Conservation (phyloP, 2,888 invertebrate genomes). For the Chesias legatella region DNA sequence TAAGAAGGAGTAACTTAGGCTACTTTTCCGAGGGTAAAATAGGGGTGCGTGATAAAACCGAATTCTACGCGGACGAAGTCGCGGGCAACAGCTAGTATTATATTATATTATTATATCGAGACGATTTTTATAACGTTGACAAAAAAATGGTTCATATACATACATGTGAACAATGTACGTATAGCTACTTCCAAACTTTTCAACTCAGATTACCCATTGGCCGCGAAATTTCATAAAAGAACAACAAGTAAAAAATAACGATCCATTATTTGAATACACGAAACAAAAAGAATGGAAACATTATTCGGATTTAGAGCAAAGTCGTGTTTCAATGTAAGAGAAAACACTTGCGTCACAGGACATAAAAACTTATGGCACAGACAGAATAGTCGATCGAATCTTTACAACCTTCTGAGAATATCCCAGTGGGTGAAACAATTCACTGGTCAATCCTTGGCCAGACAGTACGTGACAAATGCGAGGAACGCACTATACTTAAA, state of each 20-base stretch:
- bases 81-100: no score
- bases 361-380: conserved; percentile 47
- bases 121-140: no score
- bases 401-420: conserved; percentile 30
- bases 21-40: no score
- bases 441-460: conserved; percentile 31
- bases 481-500: no score
- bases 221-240: conserved; percentile 22
- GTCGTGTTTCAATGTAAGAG: conserved; percentile 38
- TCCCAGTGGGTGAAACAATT: conserved; percentile 54
- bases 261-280: conserved; percentile 28
- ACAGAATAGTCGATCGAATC: conserved; percentile 19
- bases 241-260: conserved; percentile 19
- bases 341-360: conserved; percentile 46
- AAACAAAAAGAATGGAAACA: conserved; percentile 33
- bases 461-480: background rate
- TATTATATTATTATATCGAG: no score
- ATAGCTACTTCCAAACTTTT: no score
- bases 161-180: no score
- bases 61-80: no score
- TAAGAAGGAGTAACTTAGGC: no score
- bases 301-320: conserved; percentile 36
- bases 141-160: no score
- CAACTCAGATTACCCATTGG: conserved; percentile 32
- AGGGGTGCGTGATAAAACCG: no score